Conservation (phyloP, 1,140 invertebrate species). For the Augochlora pura region DNA sequence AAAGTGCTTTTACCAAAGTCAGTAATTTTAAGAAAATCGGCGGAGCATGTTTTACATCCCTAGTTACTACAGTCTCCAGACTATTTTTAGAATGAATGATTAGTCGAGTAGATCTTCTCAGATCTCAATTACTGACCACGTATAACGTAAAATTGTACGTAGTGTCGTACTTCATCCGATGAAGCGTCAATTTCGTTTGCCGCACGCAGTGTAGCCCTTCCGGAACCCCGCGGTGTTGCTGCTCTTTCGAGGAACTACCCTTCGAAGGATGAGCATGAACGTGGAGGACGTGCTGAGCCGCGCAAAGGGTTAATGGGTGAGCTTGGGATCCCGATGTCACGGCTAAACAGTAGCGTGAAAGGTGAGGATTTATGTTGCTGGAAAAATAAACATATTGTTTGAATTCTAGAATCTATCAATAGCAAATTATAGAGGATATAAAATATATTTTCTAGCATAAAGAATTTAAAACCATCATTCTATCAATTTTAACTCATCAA, state of each 20-base stretch:
- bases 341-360: slow-evolving; percentile 76
- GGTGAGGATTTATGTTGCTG: slow-evolving; percentile 75
- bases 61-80: too few species aligned
- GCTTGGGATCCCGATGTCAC: slow-evolving; percentile 74
- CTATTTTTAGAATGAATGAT: neutral
- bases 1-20: too few species aligned
- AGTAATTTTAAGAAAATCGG: too few species aligned
- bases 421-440: too few species aligned
- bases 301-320: slow-evolving; percentile 77
- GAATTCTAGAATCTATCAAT: too few species aligned
- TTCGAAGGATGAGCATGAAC: slow-evolving; percentile 63
- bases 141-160: slow-evolving; percentile 79
- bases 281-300: slow-evolving; percentile 73
- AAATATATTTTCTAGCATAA: too few species aligned
- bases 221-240: slow-evolving; percentile 67
- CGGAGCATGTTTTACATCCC: too few species aligned
- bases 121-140: slow-evolving; percentile 67
- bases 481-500: too few species aligned
- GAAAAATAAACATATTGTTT: slow-evolving; percentile 34
- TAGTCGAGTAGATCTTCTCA: neutral
- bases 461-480: too few species aligned
- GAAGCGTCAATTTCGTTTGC: slow-evolving; percentile 76
- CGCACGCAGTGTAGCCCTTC: slow-evolving; percentile 77
- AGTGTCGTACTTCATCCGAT: slow-evolving; percentile 77
- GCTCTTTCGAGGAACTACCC: slow-evolving; percentile 59